Evolutionary conservation across 2,797 vertebrate species (phyloP).

Genomic region (Macropus fuliginosus): DNA sequence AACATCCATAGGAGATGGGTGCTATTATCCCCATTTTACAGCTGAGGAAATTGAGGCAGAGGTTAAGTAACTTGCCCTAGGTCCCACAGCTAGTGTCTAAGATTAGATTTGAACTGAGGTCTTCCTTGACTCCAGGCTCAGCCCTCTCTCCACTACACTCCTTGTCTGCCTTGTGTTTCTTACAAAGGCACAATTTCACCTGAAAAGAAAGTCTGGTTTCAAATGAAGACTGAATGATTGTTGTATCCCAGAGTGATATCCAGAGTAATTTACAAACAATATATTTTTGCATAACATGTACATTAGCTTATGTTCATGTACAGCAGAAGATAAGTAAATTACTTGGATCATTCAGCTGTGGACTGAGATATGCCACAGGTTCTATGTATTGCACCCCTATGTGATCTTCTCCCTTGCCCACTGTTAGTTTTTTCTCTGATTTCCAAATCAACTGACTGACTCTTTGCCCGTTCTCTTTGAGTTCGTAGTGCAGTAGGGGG

Average conservation of each 20-base stretch:
- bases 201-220: too few species aligned
- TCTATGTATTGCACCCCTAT: neutral
- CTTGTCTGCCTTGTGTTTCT: too few species aligned
- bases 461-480: neutral
- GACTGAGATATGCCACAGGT: neutral
- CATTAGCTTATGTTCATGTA: neutral
- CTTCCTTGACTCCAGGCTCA: neutral
- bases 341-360: neutral
- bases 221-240: too few species aligned
- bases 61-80: neutral
- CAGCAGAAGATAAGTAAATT: neutral
- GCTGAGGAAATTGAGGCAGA: neutral
- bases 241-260: neutral
- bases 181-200: too few species aligned
- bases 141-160: too few species aligned
- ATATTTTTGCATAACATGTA: neutral
- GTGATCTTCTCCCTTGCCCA: neutral
- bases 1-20: neutral
- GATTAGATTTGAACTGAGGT: neutral
- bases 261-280: neutral
- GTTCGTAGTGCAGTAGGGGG: neutral
- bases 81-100: neutral
- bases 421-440: neutral
- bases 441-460: neutral
- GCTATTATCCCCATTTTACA: neutral